Conservation (phyloP, 2,113 vertebrate species). For the Xerus inauris region DNA sequence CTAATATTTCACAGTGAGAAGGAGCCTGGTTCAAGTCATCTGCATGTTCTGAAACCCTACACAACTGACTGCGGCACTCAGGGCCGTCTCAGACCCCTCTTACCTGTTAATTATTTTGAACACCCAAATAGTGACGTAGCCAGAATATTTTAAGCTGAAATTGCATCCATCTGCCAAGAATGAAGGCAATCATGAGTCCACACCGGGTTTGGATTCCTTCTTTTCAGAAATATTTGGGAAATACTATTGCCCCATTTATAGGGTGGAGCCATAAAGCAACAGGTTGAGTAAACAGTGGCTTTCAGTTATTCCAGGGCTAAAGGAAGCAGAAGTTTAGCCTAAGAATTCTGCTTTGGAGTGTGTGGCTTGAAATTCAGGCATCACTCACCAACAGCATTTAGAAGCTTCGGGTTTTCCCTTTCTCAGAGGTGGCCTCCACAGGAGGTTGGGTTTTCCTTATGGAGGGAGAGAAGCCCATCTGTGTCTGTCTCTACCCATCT, state of each 20-base stretch:
- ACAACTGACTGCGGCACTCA: background rate
- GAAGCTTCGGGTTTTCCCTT: background rate
- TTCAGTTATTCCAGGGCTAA: background rate
- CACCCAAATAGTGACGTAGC: background rate
- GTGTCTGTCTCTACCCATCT: background rate
- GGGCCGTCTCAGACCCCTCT: background rate
- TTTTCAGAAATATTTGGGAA: background rate
- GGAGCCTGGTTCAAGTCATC: background rate
- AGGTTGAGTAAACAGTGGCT: background rate
- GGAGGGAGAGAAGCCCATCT: background rate
- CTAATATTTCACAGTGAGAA: background rate
- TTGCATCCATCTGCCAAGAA: background rate
- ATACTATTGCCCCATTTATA: background rate
- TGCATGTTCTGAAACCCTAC: background rate
- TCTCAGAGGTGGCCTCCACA: too few relatives aligned
- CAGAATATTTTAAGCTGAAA: background rate
- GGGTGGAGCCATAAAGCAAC: background rate
- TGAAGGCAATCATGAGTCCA: background rate
- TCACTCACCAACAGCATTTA: background rate
- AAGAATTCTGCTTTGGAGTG: background rate
- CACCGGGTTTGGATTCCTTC: background rate
- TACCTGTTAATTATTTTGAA: background rate
- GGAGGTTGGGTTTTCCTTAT: background rate
- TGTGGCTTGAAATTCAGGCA: background rate
- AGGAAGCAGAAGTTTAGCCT: background rate